phyloP scores from a whole-genome alignment of 2,888 invertebrate species.

The Emmelina monodactyla region DNA sequence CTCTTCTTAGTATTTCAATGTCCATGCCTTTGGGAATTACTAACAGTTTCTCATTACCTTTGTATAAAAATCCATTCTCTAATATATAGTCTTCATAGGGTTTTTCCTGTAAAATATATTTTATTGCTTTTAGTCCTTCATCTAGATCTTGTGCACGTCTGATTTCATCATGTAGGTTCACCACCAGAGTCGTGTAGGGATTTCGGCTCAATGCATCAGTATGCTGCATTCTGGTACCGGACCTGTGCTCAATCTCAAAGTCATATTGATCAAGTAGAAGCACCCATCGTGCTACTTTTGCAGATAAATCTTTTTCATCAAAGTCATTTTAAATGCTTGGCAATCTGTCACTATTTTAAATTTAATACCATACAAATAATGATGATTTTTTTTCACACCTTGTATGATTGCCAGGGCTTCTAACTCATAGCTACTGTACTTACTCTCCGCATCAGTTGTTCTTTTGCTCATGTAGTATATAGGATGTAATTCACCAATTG shows the following conservation, averaged over 20 bases:
- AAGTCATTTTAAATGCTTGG: slow-evolving; percentile 16
- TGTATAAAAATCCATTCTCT: slow-evolving; percentile 17
- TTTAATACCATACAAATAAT: slow-evolving; percentile 8
- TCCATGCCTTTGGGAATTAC: too few species aligned
- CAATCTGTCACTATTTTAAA: slow-evolving; percentile 5
- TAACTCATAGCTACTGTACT: slow-evolving; percentile 11
- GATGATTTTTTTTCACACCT: slow-evolving; percentile 8
- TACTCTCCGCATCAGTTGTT: slow-evolving; percentile 9
- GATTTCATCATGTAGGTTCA: slow-evolving; percentile 9
- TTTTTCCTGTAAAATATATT: slow-evolving; percentile 10
- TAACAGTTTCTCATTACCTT: slow-evolving; percentile 13
- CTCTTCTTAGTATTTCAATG: slow-evolving; percentile 17
- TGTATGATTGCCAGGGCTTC: slow-evolving; percentile 12
- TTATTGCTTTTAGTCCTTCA: slow-evolving; percentile 16
- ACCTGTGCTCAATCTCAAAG: slow-evolving; percentile 10
- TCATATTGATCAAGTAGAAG: slow-evolving; percentile 14
- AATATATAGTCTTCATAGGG: slow-evolving; percentile 15
- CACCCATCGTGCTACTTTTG: slow-evolving; percentile 17
- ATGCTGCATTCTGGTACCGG: slow-evolving; percentile 13
- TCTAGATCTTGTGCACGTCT: slow-evolving; percentile 15
- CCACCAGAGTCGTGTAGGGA: slow-evolving; percentile 2
- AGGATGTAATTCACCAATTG: slow-evolving; percentile 12
- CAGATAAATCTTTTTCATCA: slow-evolving; percentile 19
- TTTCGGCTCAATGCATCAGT: slow-evolving; percentile 15
- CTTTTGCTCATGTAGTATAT: slow-evolving; percentile 16